phyloP scores from a whole-genome alignment of 2,797 vertebrate genomes.

The Semaprochilodus insignis region DNA sequence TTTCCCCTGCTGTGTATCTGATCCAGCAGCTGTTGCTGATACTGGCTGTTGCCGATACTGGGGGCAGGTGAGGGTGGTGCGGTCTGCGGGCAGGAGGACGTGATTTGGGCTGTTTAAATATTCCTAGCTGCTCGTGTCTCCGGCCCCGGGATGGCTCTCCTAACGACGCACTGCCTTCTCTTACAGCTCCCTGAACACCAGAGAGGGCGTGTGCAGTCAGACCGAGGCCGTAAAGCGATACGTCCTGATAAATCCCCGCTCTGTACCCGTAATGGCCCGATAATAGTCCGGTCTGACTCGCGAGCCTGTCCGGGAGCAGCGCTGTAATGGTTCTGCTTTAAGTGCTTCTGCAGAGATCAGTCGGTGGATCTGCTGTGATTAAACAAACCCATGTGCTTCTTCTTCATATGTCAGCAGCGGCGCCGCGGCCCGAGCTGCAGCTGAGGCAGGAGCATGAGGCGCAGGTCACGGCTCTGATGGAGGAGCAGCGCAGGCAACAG shows the following conservation, averaged over 20 bases:
- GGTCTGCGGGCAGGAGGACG: not conserved
- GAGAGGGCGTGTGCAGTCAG: slow-evolving; percentile 31
- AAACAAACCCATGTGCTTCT: slow-evolving; percentile 22
- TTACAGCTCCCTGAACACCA: slow-evolving; percentile 11
- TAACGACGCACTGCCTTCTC: not conserved
- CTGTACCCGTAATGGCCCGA: slow-evolving; percentile 38
- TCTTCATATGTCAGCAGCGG: slow-evolving; percentile 47
- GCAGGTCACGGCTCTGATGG: slow-evolving; percentile 69
- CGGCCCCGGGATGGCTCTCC: slow-evolving; percentile 2
- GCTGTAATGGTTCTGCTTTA: slow-evolving; percentile 36
- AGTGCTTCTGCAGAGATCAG: slow-evolving; percentile 48
- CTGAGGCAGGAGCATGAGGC: slow-evolving; percentile 64
- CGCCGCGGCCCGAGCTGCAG: slow-evolving; percentile 52
- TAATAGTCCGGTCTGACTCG: slow-evolving; percentile 37
- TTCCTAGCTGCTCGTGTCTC: not conserved
- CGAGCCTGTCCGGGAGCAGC: slow-evolving; percentile 26
- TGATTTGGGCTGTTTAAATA: slow-evolving; percentile 1
- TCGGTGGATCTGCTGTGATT: slow-evolving; percentile 37
- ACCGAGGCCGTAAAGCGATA: slow-evolving; percentile 34
- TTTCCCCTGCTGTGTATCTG: no score
- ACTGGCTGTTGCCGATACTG: no score
- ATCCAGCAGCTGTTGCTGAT: no score
- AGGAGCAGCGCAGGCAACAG: slow-evolving; percentile 57
- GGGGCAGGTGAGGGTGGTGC: no score
- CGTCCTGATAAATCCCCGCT: slow-evolving; percentile 30